A percentile compares a stretch with the other conserved stretches of the same genome.
Evolutionary conservation across 2,113 vertebrate genomes (phyloP).

Genomic region (Gymnobelideus leadbeateri): DNA sequence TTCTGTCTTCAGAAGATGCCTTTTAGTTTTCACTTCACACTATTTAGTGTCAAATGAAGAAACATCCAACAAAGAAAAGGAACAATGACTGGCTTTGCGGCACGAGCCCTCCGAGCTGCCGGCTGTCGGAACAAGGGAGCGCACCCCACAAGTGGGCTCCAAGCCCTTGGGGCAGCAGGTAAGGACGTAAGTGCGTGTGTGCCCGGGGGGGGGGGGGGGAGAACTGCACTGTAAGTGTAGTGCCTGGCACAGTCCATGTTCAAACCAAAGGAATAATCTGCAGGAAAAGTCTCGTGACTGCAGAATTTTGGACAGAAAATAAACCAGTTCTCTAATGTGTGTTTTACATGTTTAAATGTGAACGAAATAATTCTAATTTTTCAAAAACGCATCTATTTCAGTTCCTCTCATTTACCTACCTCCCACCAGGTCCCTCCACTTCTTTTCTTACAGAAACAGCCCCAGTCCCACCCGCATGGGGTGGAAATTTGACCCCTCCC

Average conservation of each 20-base stretch:
- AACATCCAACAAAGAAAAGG: not conserved
- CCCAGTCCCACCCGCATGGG: not conserved
- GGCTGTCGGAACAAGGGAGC: too few relatives aligned
- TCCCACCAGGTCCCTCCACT: not conserved
- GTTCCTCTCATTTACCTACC: not conserved
- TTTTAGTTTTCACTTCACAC: not conserved
- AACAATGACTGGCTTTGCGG: not conserved
- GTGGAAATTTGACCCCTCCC: not conserved
- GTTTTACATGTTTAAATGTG: not conserved
- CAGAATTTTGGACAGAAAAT: not conserved
- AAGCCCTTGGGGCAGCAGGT: too few relatives aligned
- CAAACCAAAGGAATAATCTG: not conserved
- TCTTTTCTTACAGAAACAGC: not conserved
- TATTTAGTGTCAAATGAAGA: not conserved
- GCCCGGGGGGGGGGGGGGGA: rapidly evolving
- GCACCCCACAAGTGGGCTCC: not conserved
- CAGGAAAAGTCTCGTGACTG: not conserved
- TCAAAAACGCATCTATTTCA: not conserved
- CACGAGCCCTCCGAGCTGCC: not conserved
- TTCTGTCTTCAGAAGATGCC: not conserved
- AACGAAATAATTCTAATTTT: not conserved
- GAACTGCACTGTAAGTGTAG: not conserved
- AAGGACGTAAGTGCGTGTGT: not conserved
- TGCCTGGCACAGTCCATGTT: not conserved
- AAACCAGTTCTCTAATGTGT: not conserved